Evolutionary conservation across 64 coral and sea anemone species (phyloP), one percentile per base, ranked within the genome.

Genomic region (Porites lutea): DNA sequence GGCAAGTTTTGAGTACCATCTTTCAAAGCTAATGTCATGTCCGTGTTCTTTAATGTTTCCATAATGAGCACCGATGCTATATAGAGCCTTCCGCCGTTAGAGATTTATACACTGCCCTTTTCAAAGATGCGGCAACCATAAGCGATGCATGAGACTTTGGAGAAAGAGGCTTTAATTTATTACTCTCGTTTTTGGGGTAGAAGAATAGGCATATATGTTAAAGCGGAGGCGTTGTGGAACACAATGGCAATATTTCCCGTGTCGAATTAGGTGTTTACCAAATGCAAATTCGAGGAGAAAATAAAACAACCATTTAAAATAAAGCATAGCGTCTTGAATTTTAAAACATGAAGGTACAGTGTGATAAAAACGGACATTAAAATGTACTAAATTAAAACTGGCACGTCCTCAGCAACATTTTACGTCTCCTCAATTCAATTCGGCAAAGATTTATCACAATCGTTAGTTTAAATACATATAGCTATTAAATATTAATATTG

Each of bases 221-320:
- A 13, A 68, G 63, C 81, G 81, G 61, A 46, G 81, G 81, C 63
- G 81, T 84, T 53, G 2, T 50, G 21, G 20, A 55, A 78, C 54
- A 78, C 57, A 55, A 69, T n/a, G 61, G 22, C 18, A 43, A 64
- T 67, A 16, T 48, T 68, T 84, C 64, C 46, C 59, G 47, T 47
- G 8, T 13, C 63, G 81, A 68, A 52, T 65, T 68, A 76, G 7
- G 12, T 84, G 47, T 84, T 84, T 84, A 84, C 62, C 16, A 12
- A 70, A 84, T 84, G 81, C 81, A 84, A 84, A 84, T 84, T 84
- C 62, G 22, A 68, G 81, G 20, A 48, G 63, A 84, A 79, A 84
- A 84, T 84, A 63, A 84, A 84, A 65, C 43, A 84, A 49, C 81
- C 81, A 84, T 84, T 84, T 84, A 69, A 84, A 84, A 52, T 68